These are phyloP conservation scores for Iselma pallidipennis DNA, from an alignment of 2,888 invertebrate genomes.

Conservation along the genomic window DNA sequence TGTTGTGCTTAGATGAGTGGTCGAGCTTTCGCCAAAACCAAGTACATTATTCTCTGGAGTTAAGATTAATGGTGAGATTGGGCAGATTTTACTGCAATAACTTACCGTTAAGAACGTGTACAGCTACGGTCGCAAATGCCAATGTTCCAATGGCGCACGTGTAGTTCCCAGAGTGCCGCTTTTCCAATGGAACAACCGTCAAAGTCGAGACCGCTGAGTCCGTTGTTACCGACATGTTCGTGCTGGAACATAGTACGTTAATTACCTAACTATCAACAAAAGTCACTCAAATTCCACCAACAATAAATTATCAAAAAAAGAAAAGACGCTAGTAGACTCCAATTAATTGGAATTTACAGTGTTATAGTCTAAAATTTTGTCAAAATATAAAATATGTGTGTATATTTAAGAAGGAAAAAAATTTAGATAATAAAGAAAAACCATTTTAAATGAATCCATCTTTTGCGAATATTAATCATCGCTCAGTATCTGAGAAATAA, in stretches of 20 bases:
- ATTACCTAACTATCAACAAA: background rate
- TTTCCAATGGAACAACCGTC: slow-evolving; percentile 60
- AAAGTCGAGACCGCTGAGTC: slow-evolving; percentile 58
- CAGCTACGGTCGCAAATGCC: slow-evolving; percentile 62
- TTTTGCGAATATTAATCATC: slow-evolving; percentile 13
- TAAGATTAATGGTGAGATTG: slow-evolving; percentile 45
- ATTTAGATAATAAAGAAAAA: background rate
- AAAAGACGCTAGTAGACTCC: background rate
- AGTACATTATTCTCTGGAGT: slow-evolving; percentile 42
- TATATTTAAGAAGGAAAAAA: too few relatives aligned
- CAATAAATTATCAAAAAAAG: background rate
- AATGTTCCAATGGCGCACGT: slow-evolving; percentile 58
- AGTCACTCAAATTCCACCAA: background rate
- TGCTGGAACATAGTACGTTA: slow-evolving; percentile 49
- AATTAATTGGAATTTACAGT: background rate
- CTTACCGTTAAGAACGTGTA: slow-evolving; percentile 67
- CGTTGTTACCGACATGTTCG: slow-evolving; percentile 54
- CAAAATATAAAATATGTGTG: too few relatives aligned
- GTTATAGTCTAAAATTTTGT: too few relatives aligned
- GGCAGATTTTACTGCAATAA: slow-evolving; percentile 44
- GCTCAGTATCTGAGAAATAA: slow-evolving; percentile 1
- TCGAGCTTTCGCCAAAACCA: slow-evolving; percentile 32
- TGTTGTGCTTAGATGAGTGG: slow-evolving; percentile 30
- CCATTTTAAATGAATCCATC: slow-evolving; percentile 10
- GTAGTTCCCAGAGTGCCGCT: slow-evolving; percentile 65